phyloP scores from a whole-genome alignment of 1,140 invertebrate genomes.

The Eupristina koningsbergeri region DNA sequence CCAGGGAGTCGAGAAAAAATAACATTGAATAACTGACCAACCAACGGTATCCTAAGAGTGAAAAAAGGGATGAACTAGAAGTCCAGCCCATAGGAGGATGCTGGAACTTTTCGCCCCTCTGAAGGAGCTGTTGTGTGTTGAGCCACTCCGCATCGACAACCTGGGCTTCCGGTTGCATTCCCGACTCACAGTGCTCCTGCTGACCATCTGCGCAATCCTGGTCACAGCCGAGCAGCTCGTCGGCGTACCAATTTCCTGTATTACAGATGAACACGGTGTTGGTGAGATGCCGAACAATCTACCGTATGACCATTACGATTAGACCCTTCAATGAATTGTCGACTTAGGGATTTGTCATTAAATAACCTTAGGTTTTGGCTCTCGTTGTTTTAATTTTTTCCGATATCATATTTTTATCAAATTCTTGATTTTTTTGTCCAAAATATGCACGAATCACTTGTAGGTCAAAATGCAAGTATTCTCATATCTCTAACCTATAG shows the following conservation, averaged over 20 bases:
- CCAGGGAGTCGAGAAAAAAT: not conserved
- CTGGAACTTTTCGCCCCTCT: conserved; percentile 30
- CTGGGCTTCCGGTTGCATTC: conserved; percentile 64
- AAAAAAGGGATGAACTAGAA: not conserved
- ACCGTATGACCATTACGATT: too few relatives aligned
- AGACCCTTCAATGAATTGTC: too few relatives aligned
- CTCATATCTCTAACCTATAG: too few relatives aligned
- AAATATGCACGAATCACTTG: too few relatives aligned
- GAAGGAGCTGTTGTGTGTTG: not conserved
- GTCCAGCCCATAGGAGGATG: not conserved
- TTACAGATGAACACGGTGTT: conserved; percentile 58
- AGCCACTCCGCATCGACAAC: conserved; percentile 58
- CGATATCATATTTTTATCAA: not conserved
- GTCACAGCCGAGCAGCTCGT: conserved; percentile 72
- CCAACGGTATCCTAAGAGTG: not conserved
- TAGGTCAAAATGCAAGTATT: too few relatives aligned
- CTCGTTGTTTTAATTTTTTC: too few relatives aligned
- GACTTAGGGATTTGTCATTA: too few relatives aligned
- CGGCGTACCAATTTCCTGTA: conserved; percentile 75
- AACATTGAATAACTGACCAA: not conserved
- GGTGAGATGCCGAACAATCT: conserved; percentile 58
- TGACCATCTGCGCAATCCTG: conserved; percentile 62
- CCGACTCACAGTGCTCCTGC: conserved; percentile 60
- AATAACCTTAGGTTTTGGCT: too few relatives aligned
- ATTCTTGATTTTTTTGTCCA: not conserved